Percentiles rank a stretch among this genome's conserved stretches.
Evolutionary conservation across 2,797 vertebrate genomes (phyloP).

Genomic region (Danionella dracula): DNA sequence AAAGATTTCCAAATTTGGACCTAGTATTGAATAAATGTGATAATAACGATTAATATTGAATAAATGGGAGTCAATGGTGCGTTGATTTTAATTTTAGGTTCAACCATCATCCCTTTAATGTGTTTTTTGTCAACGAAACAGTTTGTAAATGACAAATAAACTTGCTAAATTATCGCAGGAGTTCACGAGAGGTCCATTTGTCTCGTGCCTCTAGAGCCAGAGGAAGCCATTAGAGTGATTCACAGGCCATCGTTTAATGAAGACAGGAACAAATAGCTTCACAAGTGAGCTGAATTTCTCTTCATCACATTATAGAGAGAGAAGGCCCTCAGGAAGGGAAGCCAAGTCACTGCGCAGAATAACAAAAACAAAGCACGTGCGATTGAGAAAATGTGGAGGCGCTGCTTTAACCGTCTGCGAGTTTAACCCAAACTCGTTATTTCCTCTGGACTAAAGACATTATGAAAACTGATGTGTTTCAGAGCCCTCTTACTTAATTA

Average conservation of each 20-base stretch:
- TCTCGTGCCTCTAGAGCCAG: conserved; percentile 3
- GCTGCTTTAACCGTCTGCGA: not conserved
- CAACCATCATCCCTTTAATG: not conserved
- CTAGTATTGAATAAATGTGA: too few species aligned
- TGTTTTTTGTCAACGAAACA: not conserved
- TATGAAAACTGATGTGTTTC: too few species aligned
- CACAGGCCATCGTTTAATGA: conserved; percentile 39
- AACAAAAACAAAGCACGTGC: not conserved
- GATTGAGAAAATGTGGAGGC: not conserved
- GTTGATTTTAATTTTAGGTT: too few species aligned
- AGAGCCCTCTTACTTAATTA: too few species aligned
- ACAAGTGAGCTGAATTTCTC: conserved; percentile 28
- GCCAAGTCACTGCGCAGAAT: not conserved
- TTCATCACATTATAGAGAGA: conserved; percentile 31
- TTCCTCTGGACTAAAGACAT: not conserved
- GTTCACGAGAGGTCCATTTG: not conserved
- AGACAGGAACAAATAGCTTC: conserved; percentile 36
- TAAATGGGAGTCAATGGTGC: too few species aligned
- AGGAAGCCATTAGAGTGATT: conserved; percentile 26
- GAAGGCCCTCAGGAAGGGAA: conserved; percentile 13
- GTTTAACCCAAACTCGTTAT: not conserved
- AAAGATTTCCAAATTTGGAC: too few species aligned
- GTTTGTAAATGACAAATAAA: conserved; percentile 17
- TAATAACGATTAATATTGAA: too few species aligned
- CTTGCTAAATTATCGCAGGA: not conserved